These are phyloP conservation scores for Festucalex cinctus DNA, from an alignment of 2,113 vertebrate genomes.

Conservation along the genomic window DNA sequence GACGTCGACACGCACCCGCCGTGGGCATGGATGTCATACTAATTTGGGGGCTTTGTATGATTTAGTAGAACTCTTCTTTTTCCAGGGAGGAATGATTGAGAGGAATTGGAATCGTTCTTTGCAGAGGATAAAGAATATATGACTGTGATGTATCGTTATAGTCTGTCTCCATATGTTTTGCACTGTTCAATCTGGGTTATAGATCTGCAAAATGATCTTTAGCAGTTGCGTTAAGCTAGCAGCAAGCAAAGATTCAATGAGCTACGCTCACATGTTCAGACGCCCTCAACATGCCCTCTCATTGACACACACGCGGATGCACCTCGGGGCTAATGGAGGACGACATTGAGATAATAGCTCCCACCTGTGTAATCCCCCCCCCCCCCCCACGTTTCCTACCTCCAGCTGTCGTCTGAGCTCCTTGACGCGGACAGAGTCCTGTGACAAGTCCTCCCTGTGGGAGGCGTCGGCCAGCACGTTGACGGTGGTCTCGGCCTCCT, in stretches of 20 bases:
- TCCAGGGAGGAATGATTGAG: background rate
- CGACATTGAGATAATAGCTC: constrained; percentile 53
- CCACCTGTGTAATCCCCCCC: constrained; percentile 34
- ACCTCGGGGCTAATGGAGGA: constrained; percentile 37
- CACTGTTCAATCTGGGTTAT: no score
- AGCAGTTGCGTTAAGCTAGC: no score
- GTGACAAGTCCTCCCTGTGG: constrained; percentile 80
- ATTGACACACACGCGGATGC: constrained; percentile 17
- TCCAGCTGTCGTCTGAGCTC: constrained; percentile 83
- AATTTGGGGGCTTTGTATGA: background rate
- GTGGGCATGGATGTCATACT: background rate
- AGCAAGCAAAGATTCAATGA: constrained; percentile 35
- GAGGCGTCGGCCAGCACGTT: constrained; percentile 86
- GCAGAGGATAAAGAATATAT: no score
- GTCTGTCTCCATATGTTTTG: no score
- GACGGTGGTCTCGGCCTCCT: constrained; percentile 88
- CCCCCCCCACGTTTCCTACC: constrained; percentile 68
- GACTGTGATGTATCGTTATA: no score
- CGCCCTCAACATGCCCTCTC: constrained; percentile 21
- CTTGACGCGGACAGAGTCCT: constrained; percentile 72
- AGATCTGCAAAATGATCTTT: no score
- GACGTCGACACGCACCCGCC: background rate
- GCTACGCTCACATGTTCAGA: constrained; percentile 24
- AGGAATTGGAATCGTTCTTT: background rate
- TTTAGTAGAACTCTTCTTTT: background rate